Percentiles rank a stretch among this genome's conserved stretches.
These are phyloP conservation scores for Eupsittula cactorum DNA, from an alignment of 2,113 vertebrate species.

Conservation along the genomic window DNA sequence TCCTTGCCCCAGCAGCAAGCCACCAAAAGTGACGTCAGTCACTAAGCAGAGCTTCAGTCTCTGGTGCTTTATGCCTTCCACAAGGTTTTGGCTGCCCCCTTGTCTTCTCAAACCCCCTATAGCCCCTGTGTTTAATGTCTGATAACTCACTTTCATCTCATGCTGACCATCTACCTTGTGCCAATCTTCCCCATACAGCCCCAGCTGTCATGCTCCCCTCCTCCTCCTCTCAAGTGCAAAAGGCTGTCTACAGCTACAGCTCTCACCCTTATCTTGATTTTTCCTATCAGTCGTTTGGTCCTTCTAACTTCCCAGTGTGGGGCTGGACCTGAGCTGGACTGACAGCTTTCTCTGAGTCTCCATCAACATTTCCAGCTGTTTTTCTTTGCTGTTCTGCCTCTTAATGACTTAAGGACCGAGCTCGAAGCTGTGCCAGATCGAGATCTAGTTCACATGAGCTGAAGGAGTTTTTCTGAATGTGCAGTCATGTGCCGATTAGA, in stretches of 20 bases:
- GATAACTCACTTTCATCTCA: not conserved
- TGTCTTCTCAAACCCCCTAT: not conserved
- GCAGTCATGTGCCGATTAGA: not conserved
- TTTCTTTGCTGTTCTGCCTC: not conserved
- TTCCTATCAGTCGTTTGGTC: not conserved
- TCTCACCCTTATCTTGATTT: not conserved
- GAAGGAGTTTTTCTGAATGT: not conserved
- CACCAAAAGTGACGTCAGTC: not conserved
- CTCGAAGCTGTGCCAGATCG: not conserved
- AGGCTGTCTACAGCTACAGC: not conserved
- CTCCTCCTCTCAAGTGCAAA: not conserved
- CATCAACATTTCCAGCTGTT: not conserved
- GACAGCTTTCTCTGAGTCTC: not conserved
- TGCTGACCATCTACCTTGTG: not conserved
- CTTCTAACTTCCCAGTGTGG: not conserved
- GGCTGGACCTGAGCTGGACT: not conserved
- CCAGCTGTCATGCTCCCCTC: not conserved
- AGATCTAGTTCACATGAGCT: slow-evolving; percentile 24
- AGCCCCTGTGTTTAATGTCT: not conserved
- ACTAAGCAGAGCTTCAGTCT: not conserved
- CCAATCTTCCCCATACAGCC: not conserved
- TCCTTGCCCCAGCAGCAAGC: not conserved
- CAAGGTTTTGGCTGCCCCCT: not conserved
- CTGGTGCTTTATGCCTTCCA: not conserved
- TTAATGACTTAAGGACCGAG: not conserved